Evolutionary conservation across 2,797 vertebrate species (phyloP).

Genomic region (Etheostoma nigrum): DNA sequence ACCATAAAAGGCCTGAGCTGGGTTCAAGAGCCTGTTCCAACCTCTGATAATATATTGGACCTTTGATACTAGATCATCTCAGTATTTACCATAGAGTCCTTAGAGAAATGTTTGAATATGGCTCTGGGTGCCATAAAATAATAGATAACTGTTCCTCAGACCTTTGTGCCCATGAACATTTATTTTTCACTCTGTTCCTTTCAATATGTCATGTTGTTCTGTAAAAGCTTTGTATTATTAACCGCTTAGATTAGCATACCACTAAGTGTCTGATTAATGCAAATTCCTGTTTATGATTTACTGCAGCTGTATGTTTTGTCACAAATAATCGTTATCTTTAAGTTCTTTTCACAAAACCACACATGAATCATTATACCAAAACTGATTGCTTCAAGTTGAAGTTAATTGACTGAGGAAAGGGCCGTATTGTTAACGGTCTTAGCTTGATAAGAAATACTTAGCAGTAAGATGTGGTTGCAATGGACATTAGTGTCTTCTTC

Average conservation of each 20-base stretch:
- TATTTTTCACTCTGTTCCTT: constrained; percentile 18
- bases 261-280: constrained; percentile 23
- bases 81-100: constrained; percentile 34
- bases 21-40: constrained; percentile 61
- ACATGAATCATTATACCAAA: constrained; percentile 24
- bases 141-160: constrained; percentile 29
- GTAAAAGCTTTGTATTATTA: constrained; percentile 1
- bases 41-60: constrained; percentile 30
- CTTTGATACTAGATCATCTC: constrained; percentile 44
- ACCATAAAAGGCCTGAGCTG: constrained; percentile 69
- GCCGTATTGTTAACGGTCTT: constrained; percentile 54
- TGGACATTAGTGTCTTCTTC: constrained; percentile 22
- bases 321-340: constrained; percentile 19
- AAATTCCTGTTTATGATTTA: constrained; percentile 31
- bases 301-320: constrained; percentile 24
- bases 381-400: constrained; percentile 77
- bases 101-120: constrained; percentile 19
- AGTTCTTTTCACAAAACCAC: constrained; percentile 28
- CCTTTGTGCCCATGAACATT: constrained; percentile 41
- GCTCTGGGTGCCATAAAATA: constrained; percentile 39
- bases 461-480: constrained; percentile 29
- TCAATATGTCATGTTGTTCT: constrained; percentile 9
- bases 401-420: constrained; percentile 54
- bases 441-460: constrained; percentile 28
- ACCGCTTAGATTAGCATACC: constrained; percentile 18